Percentiles rank a stretch among this genome's conserved stretches.
These are phyloP conservation scores for Spheniscus mendiculus DNA, from an alignment of 2,113 vertebrate species.

Conservation along the genomic window DNA sequence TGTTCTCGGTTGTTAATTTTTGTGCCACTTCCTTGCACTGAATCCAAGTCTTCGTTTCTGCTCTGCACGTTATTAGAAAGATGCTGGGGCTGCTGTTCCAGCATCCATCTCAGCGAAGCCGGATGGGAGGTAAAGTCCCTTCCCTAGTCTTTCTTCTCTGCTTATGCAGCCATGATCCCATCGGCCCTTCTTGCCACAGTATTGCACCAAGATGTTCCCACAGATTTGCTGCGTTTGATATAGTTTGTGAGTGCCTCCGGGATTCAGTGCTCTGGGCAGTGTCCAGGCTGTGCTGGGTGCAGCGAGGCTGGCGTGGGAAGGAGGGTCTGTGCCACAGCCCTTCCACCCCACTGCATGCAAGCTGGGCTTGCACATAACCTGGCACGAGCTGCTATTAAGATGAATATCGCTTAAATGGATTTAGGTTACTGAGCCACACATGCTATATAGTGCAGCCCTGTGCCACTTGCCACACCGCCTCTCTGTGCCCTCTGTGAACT, in stretches of 20 bases:
- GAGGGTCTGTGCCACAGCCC: neutral
- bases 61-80: neutral
- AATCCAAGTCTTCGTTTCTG: neutral
- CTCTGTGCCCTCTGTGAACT: neutral
- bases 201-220: neutral
- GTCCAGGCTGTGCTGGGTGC: neutral
- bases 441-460: neutral
- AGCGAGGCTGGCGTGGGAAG: neutral
- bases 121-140: neutral
- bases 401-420: neutral
- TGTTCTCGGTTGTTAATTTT: neutral
- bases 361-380: neutral
- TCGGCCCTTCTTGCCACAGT: neutral
- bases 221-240: neutral
- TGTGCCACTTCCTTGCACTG: neutral
- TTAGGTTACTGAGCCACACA: rapidly evolving
- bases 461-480: neutral
- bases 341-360: neutral
- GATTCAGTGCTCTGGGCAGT: neutral
- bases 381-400: rapidly evolving
- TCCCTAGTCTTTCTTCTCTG: neutral
- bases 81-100: neutral
- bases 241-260: rapidly evolving
- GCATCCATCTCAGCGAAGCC: neutral
- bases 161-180: neutral